These are phyloP conservation scores for Galerucella calmariensis DNA, from an alignment of 2,888 invertebrate genomes.

Conservation along the genomic window DNA sequence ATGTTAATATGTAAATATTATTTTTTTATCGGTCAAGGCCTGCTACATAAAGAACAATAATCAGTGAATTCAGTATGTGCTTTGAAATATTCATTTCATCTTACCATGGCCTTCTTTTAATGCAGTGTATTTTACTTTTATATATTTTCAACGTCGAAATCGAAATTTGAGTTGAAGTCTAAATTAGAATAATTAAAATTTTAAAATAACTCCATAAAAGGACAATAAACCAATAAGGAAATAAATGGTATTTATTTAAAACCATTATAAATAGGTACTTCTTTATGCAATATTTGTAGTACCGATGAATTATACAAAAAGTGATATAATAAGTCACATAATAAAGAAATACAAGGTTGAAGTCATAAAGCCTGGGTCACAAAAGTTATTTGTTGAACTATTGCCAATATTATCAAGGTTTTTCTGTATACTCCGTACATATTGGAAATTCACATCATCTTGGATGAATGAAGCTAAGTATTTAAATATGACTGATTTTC, in stretches of 20 bases:
- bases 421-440: background rate
- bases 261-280: background rate
- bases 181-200: no score
- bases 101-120: background rate
- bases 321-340: slow-evolving; percentile 8
- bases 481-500: no score
- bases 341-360: background rate
- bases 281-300: background rate
- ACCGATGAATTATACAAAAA: background rate
- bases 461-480: no score
- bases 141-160: background rate
- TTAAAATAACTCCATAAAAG: no score
- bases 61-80: background rate
- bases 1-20: no score
- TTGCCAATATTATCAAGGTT: background rate
- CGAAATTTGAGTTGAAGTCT: no score
- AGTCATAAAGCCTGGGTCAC: background rate
- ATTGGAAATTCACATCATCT: no score
- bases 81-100: background rate
- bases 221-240: no score
- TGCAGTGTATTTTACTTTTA: background rate
- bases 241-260: no score
- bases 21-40: no score
- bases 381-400: background rate
- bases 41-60: no score